These are phyloP conservation scores for Dendrophyllia cribrosa DNA, from an alignment of 64 coral and sea anemone genomes.

Conservation along the genomic window DNA sequence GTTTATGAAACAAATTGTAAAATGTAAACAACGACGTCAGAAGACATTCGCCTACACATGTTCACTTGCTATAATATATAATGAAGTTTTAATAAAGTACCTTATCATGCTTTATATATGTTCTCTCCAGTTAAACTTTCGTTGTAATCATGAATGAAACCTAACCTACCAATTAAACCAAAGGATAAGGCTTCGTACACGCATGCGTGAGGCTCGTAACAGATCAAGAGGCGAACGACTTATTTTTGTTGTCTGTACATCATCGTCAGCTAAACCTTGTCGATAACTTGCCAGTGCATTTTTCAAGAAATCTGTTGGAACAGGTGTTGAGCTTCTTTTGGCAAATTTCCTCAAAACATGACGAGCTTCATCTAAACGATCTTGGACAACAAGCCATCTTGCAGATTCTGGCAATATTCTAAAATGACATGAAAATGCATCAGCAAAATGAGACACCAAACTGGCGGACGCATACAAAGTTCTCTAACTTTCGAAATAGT, in stretches of 20 bases:
- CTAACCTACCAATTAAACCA: constrained; percentile 19
- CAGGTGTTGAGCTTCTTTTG: background rate
- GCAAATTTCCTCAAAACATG: background rate
- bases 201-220: constrained; percentile 10
- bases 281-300: background rate
- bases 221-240: constrained; percentile 29
- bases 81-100: too few relatives aligned
- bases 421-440: background rate
- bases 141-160: too few relatives aligned
- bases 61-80: too few relatives aligned
- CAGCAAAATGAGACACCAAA: too few relatives aligned
- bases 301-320: constrained; percentile 1
- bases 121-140: too few relatives aligned
- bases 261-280: constrained; percentile 2
- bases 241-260: background rate
- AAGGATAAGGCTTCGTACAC: constrained; percentile 34
- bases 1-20: too few relatives aligned
- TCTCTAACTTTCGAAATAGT: too few relatives aligned
- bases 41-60: too few relatives aligned
- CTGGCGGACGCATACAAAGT: too few relatives aligned
- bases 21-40: too few relatives aligned
- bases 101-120: too few relatives aligned
- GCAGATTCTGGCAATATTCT: constrained; percentile 39
- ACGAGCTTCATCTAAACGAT: constrained; percentile 34
- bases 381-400: constrained; percentile 31